Conservation (phyloP, 92 coral and sea anemone genomes). For the Umimayanthus kanabou region DNA sequence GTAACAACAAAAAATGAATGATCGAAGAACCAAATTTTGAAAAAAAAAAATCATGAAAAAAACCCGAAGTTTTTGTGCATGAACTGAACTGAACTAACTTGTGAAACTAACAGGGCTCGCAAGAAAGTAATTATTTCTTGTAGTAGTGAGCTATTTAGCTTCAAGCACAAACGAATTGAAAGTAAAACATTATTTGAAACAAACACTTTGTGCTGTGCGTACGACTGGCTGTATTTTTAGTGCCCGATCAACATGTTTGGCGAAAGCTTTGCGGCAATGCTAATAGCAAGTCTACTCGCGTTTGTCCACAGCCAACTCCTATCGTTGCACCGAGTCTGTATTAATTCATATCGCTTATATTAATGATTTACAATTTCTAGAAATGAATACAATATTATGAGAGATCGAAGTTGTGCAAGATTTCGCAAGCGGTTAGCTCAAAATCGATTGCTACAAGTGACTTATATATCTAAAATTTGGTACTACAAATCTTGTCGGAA, state of each 20-base stretch:
- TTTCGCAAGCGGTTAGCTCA: background rate
- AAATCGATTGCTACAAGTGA: background rate
- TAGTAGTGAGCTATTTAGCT: background rate
- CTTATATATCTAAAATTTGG: too few species aligned
- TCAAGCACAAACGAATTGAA: slow-evolving; percentile 9
- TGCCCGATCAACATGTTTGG: background rate
- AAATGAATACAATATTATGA: background rate
- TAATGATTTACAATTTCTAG: slow-evolving; percentile 24
- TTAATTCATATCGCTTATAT: background rate
- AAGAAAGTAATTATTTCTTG: slow-evolving; percentile 19
- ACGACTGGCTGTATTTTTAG: background rate
- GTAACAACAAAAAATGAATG: slow-evolving; percentile 39
- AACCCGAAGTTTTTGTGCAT: slow-evolving; percentile 1
- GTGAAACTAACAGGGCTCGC: background rate
- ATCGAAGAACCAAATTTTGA: slow-evolving; percentile 24
- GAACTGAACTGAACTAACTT: slow-evolving; percentile 4
- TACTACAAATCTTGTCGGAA: too few species aligned
- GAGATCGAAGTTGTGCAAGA: background rate
- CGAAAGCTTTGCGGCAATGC: background rate
- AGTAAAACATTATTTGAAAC: background rate
- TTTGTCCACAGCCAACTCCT: background rate
- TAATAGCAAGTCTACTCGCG: background rate
- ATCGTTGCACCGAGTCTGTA: background rate
- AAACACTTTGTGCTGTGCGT: background rate
- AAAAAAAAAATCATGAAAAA: slow-evolving; percentile 1